Evolutionary conservation across 1,140 invertebrate genomes (phyloP), one percentile per base, ranked within the genome.

Genomic region (Formica exsecta): DNA sequence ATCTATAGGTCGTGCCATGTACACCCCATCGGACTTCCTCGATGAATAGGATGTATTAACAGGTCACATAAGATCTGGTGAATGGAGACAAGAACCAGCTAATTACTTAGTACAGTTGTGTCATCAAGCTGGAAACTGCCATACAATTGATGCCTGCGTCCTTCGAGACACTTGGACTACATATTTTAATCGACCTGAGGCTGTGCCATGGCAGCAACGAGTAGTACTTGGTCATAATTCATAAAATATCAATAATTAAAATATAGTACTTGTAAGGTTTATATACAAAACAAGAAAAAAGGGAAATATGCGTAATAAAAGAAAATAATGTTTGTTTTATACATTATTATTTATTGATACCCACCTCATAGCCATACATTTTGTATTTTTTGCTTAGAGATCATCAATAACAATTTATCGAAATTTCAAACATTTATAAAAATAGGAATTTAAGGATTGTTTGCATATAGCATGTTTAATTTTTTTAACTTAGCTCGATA

Each of bases 121-220:
- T 9, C 32, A 65, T 38, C 64, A 65, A 38, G 32, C 13, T 65
- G 64, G 36, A 65, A 65, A 65, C 7, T 36, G 19, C 13, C 36
- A 65, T 65, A 13, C 64, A 65, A 65, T 13, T 65, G 32, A 65
- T 65, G 32, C 16, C 64, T 38, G 36, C 36, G 36, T 38, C 5
- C 36, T 65, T 65, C 64, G 64, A 65, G 16, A 65, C 32, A 65
- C 5, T 36, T 65, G 64, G 64, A 65, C 32, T 38, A 13, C 13
- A 65, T 65, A 65, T 65, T 65, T 65, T 38, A 65, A 65, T 65
- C 32, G 32, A 36, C 64, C 64, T 36, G 64, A 32, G 7, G 64
- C 64, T 65, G 19, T 65, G 7, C 64, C 64, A 6, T 65, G 64
- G 64, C 64, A 65, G 11, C 13, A 65, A 13, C 8, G 32, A 38